phyloP scores from a whole-genome alignment of 2,113 vertebrate species.

The Puffinus mauretanicus region DNA sequence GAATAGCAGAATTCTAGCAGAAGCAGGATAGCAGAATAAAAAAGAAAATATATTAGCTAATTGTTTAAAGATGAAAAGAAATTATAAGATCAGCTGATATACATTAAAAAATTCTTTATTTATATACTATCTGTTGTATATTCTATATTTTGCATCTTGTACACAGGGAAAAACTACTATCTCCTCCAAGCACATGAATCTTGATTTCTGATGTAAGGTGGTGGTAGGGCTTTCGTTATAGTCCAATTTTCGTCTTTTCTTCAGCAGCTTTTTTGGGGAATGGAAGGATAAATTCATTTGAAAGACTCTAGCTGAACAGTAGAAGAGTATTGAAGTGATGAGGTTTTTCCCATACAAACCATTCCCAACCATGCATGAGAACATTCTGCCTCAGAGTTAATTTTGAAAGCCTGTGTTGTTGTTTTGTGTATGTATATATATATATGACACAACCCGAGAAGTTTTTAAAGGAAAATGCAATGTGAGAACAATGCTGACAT shows the following conservation, averaged over 20 bases:
- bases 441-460: neutral
- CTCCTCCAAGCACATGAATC: neutral
- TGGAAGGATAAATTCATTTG: neutral
- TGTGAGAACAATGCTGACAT: neutral
- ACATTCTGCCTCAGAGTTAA: neutral
- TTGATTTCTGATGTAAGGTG: neutral
- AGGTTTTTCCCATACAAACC: neutral
- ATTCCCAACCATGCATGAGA: neutral
- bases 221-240: neutral
- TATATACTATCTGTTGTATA: neutral
- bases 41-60: neutral
- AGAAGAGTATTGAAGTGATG: neutral
- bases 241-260: neutral
- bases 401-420: neutral
- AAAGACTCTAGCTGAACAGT: neutral
- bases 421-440: neutral
- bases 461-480: neutral
- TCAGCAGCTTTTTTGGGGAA: neutral
- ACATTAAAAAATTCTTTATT: neutral
- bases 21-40: neutral
- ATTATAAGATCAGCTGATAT: neutral
- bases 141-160: neutral
- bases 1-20: no score
- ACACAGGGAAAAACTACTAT: neutral
- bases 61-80: neutral